Base-by-base conservation (phyloP, 2,888 invertebrate species). In the Acleris emargana region DNA sequence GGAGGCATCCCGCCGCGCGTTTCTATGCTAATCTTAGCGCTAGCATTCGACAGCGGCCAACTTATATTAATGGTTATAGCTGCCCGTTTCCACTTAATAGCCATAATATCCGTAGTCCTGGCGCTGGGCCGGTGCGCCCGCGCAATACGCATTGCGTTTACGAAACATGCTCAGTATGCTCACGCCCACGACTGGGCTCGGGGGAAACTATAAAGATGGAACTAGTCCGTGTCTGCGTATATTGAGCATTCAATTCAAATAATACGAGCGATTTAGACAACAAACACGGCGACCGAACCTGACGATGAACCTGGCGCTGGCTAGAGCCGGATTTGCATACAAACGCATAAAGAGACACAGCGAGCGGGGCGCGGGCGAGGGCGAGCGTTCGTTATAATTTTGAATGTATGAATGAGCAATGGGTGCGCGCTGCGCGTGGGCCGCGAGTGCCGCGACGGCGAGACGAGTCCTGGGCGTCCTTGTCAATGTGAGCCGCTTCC, bases 351-450 rank as follows among this genome's bases (percentile, higher is more conserved):
- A 82, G 83, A 85, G 86, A 86, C 84, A 84, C 78, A 80, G 80
- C 82, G 80, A 82, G 78, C 83, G 74, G 80, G 80, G 81, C 82
- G 86, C 89, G 88, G 91, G 91, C 86, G 91, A 89, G 91, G 91
- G 89, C 87, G 88, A 86, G 83, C 81, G 83, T 88, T 90, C 87
- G 91, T 91, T 91, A 89, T 92, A 84, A 90, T 90, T 89, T 89
- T 89, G 89, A 91, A 92, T 92, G 91, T 90, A 91, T 92, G 91
- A 92, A 91, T 92, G 91, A 90, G 90, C 87, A 91, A 88, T 89
- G 81, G 81, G 83, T 81, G 86, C 76, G 73, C 86, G 84, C 80
- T 84, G 81, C 79, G 80, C 76, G 80, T 80, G 71, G 78, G 74
- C 68, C 74, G 91, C 90, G 91, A 89, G 90, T 89, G 91, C 78